Conservation (phyloP, 2,888 invertebrate species). For the Thecocarcelia acutangulata region DNA sequence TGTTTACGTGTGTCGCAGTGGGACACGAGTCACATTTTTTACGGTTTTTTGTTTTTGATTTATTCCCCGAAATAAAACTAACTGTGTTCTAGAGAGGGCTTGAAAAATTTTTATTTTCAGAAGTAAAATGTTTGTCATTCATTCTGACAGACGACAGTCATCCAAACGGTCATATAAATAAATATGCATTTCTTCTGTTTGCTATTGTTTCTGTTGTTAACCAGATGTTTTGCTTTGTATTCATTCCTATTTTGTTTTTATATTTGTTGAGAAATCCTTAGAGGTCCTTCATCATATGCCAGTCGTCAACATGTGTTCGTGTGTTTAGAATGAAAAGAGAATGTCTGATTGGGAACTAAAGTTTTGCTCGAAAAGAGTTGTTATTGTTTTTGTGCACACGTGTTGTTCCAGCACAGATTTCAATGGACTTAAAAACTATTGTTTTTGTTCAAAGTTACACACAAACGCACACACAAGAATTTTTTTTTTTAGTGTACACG, state of each 20-base stretch:
- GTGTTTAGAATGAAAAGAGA: neutral
- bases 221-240: neutral
- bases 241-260: too few relatives aligned
- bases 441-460: too few relatives aligned
- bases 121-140: neutral
- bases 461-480: too few relatives aligned
- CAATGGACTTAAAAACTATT: constrained; percentile 2
- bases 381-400: constrained; percentile 28
- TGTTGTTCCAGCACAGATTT: neutral
- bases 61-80: too few relatives aligned
- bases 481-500: neutral
- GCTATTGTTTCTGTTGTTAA: neutral
- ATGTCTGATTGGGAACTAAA: constrained; percentile 26
- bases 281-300: constrained; percentile 14
- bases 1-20: too few relatives aligned
- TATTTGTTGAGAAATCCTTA: constrained; percentile 11
- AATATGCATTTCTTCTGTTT: too few relatives aligned
- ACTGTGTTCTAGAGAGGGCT: too few relatives aligned
- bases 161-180: too few relatives aligned
- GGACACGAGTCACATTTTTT: too few relatives aligned
- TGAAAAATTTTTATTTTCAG: neutral
- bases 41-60: too few relatives aligned
- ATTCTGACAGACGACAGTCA: too few relatives aligned
- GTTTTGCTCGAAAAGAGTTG: constrained; percentile 7
- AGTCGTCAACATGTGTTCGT: neutral